Base-by-base conservation (phyloP, 2,888 invertebrate species). In the Xylophagus ater region DNA sequence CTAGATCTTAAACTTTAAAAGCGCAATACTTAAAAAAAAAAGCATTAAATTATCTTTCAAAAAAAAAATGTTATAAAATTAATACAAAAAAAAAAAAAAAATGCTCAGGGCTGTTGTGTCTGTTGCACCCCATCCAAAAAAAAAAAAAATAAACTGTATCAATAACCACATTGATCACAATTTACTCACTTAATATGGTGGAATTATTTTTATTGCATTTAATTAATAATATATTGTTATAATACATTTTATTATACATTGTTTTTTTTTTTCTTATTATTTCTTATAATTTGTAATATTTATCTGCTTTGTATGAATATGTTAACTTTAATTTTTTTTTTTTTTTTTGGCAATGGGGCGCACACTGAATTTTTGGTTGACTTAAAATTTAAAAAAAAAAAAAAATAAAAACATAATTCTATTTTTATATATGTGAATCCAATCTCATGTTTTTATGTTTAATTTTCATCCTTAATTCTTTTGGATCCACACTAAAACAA, bases 11-110 rank as follows among this genome's bases (percentile, higher is more conserved):
- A n/a, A n/a, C n/a, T n/a, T n/a, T n/a, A n/a, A n/a, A n/a, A n/a
- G n/a, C n/a, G n/a, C n/a, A n/a, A n/a, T n/a, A n/a, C 31, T 31
- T 18, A 17, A 19, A 31, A 31, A 15, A 31, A n/a, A 26, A 12
- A 9, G 26, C 26, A 26, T 26, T 26, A 26, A 26, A 26, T 13
- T 26, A 31, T 8, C 31, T 19, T 15, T n/a, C n/a, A n/a, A n/a
- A n/a, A n/a, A n/a, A n/a, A n/a, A n/a, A n/a, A n/a, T n/a, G n/a
- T n/a, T n/a, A n/a, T n/a, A n/a, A n/a, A n/a, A n/a, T n/a, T n/a
- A n/a, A 19, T 31, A 17, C 18, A 31, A 31, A 14, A 31, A 10
- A 12, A n/a, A n/a, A n/a, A 14, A 31, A 12, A 20, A 31, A 31
- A 15, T 18, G 31, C 31, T 18, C 18, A 18, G 18, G 31, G 31